phyloP scores from a whole-genome alignment of 2,113 vertebrate genomes.

The Corapipo altera region DNA sequence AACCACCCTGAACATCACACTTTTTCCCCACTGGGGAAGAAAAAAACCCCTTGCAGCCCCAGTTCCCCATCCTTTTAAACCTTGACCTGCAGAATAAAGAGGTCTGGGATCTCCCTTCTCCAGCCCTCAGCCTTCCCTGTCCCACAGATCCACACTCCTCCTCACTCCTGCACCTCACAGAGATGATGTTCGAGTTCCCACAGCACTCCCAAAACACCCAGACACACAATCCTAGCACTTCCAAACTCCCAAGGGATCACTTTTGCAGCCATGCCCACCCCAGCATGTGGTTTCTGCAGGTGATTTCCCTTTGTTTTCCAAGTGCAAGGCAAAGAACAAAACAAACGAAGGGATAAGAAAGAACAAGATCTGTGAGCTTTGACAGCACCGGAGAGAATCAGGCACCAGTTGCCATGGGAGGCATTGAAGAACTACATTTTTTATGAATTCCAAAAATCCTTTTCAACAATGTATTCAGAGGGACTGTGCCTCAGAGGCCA shows the following conservation, averaged over 20 bases:
- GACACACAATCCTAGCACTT: accelerated
- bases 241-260: neutral
- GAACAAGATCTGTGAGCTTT: neutral
- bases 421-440: neutral
- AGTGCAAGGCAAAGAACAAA: neutral
- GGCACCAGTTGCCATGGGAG: neutral
- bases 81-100: neutral
- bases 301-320: neutral
- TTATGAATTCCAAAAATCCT: neutral
- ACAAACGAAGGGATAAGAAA: neutral
- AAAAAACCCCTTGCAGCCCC: neutral
- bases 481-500: neutral
- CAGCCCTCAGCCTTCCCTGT: neutral
- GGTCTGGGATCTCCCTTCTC: neutral
- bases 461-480: neutral
- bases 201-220: neutral
- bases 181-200: accelerated
- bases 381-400: neutral
- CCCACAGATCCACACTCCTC: neutral
- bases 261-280: neutral
- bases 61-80: neutral
- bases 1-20: neutral
- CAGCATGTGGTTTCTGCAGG: neutral
- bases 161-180: accelerated
- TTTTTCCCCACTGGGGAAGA: accelerated